phyloP scores from a whole-genome alignment of 1,140 invertebrate genomes.

The Eueides isabella region DNA sequence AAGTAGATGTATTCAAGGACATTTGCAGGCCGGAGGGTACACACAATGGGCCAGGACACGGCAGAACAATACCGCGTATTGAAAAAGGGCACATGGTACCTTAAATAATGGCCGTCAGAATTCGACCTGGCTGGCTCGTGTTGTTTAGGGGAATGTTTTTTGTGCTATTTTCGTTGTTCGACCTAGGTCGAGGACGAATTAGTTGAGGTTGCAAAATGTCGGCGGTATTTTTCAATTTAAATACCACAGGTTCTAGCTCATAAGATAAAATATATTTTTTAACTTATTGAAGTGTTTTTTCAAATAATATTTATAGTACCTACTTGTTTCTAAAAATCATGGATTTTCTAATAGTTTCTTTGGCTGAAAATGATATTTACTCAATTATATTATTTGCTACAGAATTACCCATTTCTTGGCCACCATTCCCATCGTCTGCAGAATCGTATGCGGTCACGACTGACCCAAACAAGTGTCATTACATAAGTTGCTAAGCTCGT shows the following conservation, averaged over 20 bases:
- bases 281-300: background rate
- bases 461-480: conserved; percentile 43
- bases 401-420: background rate
- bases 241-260: background rate
- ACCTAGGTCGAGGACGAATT: conserved; percentile 31
- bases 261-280: background rate
- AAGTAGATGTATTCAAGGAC: conserved; percentile 31
- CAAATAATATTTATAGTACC: background rate
- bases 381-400: conserved; percentile 13
- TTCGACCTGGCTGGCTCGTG: conserved; percentile 53
- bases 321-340: no score
- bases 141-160: conserved; percentile 49
- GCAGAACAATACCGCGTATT: conserved; percentile 45
- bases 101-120: conserved; percentile 64
- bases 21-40: conserved; percentile 42
- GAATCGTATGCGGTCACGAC: conserved; percentile 33
- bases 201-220: background rate
- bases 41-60: conserved; percentile 42
- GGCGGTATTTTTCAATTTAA: conserved; percentile 12
- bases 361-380: background rate
- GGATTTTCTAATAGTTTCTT: no score
- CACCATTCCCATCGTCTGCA: conserved; percentile 11
- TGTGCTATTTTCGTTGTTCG: conserved; percentile 24
- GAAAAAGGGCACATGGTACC: conserved; percentile 51
- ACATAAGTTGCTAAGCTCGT: conserved; percentile 37